Base-by-base conservation (phyloP, 2,113 vertebrate species). In the Laticauda colubrina region DNA sequence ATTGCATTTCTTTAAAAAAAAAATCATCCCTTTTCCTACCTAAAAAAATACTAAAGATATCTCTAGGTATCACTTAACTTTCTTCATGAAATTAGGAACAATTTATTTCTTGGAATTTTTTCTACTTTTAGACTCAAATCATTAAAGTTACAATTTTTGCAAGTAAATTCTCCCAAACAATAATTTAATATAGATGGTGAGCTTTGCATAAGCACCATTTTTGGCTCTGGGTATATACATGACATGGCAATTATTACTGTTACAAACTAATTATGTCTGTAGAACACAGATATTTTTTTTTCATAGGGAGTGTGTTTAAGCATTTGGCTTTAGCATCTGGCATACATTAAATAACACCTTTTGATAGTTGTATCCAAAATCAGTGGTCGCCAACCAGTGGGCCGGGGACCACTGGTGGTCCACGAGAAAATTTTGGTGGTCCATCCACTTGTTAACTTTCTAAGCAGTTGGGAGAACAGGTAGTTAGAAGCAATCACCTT, bases 151-250 rank as follows among this genome's bases (percentile, higher is more conserved):
- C 51, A 90, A 90, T 23, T 61, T 39, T 14, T 54, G 2, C 51
- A n/a, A 23, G 56, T 53, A 75, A 86, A 64, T 86, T 51, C 90
- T 85, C 87, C 89, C 3, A 0, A 29, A 75, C 1, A 18, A 20
- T 93, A 87, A 91, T 85, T 55, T 21, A 89, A 56, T 89, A 45
- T 24, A 90, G n/a, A 92, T 92, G 18, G 75, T 39, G 88, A 93
- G 75, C 43, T 6, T 10, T 90, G 87, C 86, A 86, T 91, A 85
- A 93, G 11, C 0, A 90, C 2, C 69, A 7, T 48, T 55, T 89
- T 89, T 59, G 88, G 64, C 43, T 23, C 34, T 61, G 43, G 57
- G 26, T 59, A 20, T 85, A 24, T 26, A 92, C 43, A 81, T 56
- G 34, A 5, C 61, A 81, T 11, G 18, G 14, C 26, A 43, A 43